Evolutionary conservation across 1,140 invertebrate genomes (phyloP).

Genomic region (Chymomyza costata): DNA sequence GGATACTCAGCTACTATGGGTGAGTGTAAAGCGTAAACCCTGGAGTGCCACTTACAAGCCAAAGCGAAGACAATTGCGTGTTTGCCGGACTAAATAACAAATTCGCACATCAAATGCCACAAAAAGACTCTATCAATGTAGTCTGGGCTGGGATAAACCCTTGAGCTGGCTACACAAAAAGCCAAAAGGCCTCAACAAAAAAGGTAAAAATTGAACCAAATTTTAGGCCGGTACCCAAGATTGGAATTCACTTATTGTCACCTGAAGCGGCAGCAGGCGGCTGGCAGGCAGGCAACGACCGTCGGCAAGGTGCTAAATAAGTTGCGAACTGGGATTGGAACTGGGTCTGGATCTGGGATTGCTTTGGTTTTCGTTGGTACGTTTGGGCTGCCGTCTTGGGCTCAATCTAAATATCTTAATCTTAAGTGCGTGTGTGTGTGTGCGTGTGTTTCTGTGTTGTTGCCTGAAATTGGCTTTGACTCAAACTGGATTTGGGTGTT

Average conservation of each 20-base stretch:
- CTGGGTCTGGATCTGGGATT: slow-evolving; percentile 5
- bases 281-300: slow-evolving; percentile 12
- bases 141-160: slow-evolving; percentile 2
- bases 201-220: slow-evolving; percentile 68
- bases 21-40: too few species aligned
- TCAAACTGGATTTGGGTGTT: slow-evolving; percentile 43
- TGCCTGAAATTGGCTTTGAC: not conserved
- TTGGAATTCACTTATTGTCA: slow-evolving; percentile 59
- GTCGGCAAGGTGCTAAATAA: slow-evolving; percentile 48
- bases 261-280: slow-evolving; percentile 40
- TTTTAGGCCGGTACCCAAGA: slow-evolving; percentile 33
- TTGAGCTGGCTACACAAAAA: slow-evolving; percentile 32
- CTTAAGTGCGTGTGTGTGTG: slow-evolving; percentile 35
- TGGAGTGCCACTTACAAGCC: slow-evolving; percentile 5
- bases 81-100: slow-evolving; percentile 66
- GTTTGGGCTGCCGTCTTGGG: slow-evolving; percentile 46
- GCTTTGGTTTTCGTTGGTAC: too few species aligned
- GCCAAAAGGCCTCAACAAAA: slow-evolving; percentile 36
- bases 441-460: slow-evolving; percentile 3
- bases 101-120: slow-evolving; percentile 75
- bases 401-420: slow-evolving; percentile 74
- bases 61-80: slow-evolving; percentile 57
- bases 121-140: slow-evolving; percentile 47
- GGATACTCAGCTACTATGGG: too few species aligned
- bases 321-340: slow-evolving; percentile 26